Conservation (phyloP, 2,888 invertebrate genomes). For the Dascillus cervinus region DNA sequence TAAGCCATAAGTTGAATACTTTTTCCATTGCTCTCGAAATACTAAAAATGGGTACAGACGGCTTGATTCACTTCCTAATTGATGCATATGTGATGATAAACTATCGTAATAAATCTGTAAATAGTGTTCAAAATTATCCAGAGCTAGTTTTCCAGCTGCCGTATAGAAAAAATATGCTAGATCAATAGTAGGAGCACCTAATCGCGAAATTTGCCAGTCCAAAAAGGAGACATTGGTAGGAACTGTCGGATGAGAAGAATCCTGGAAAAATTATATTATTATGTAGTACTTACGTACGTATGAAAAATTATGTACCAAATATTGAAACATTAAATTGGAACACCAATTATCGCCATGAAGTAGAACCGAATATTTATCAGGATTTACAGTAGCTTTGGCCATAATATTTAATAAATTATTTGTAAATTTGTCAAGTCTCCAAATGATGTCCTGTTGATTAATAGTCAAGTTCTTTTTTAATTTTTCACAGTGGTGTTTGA, state of each 20-base stretch:
- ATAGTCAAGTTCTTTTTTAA: too few relatives aligned
- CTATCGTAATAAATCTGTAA: conserved; percentile 30
- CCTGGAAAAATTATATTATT: conserved; percentile 15
- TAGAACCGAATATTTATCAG: conserved; percentile 16
- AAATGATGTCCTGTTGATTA: too few relatives aligned
- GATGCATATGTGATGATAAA: conserved; percentile 20
- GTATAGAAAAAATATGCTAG: conserved; percentile 33
- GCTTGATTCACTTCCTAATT: conserved; percentile 24
- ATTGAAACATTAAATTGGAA: conserved; percentile 32
- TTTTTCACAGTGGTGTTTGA: too few relatives aligned
- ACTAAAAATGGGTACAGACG: conserved; percentile 27
- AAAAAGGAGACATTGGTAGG: conserved; percentile 20
- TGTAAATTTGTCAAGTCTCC: too few relatives aligned
- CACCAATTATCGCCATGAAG: conserved; percentile 32
- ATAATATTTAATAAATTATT: too few relatives aligned
- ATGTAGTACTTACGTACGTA: too few relatives aligned
- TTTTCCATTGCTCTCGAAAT: conserved; percentile 23
- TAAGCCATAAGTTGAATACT: conserved; percentile 20
- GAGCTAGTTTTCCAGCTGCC: conserved; percentile 24
- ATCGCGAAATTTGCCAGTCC: conserved; percentile 25
- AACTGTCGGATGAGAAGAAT: conserved; percentile 7
- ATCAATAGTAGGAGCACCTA: conserved; percentile 27
- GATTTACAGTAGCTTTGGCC: too few relatives aligned
- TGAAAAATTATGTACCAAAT: conserved; percentile 17
- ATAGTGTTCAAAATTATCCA: conserved; percentile 27